Base-by-base conservation (phyloP, 2,888 invertebrate genomes). In the Incurvaria masculella region DNA sequence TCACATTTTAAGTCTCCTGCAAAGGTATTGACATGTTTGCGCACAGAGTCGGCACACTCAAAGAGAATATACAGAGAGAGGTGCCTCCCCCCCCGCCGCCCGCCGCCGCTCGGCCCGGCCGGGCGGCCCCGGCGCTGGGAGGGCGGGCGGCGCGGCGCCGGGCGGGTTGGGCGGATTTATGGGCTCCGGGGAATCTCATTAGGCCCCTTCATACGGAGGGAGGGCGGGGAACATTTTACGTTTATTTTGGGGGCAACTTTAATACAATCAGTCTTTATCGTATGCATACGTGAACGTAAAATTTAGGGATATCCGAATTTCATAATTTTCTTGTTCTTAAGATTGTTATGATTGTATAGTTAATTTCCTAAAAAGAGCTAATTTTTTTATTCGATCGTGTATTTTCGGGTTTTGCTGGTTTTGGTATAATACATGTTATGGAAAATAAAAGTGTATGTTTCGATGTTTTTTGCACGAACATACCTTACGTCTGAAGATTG, bases 101-200 rank as follows among this genome's bases (percentile, higher is more conserved):
- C 11, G 33, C 10, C 3, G 21, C 11, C 14, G n/a, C 17, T n/a
- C 23, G 23, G 23, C 33, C 14, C 14, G n/a, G 8, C 33, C 8
- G 33, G 33, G 17, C 3, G 21, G 21, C 14, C 4, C 17, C 8
- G 44, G 17, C 5, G 23, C 23, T 6, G 23, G 23, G 23, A 5
- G 23, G 23, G 23, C 23, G 23, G 23, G 23, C 6, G 10, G 6
- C 23, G 6, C 3, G 11, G 33, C 8, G 43, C 21, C 21, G 14
- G 43, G 10, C 11, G 43, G 21, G 21, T 21, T 21, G 14, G 21
- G 49, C 45, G 52, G 53, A 54, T 54, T 54, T 54, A 54, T 54
- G 54, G 54, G 53, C 52, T 53, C 51, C 53, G 50, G 54, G 50
- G 54, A 54, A 54, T 54, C 54, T 54, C 54, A 54, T 54, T 54